Conservation (phyloP, 2,113 vertebrate species). For the Heterochromis multidens region DNA sequence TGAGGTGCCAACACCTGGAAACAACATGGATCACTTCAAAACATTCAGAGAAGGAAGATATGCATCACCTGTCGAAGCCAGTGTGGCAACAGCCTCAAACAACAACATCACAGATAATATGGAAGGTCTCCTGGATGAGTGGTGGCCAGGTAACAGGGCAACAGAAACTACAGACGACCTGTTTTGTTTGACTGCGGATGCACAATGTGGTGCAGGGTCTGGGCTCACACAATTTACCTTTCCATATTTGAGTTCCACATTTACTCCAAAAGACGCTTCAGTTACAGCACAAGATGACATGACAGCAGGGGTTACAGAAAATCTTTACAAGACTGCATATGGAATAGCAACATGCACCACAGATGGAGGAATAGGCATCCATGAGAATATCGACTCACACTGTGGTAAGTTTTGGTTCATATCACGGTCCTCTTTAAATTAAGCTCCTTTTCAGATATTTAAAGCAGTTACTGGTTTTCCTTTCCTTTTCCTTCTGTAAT, state of each 20-base stretch:
- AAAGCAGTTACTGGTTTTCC: not conserved
- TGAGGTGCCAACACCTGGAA: accelerated
- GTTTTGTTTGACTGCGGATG: not conserved
- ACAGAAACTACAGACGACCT: not conserved
- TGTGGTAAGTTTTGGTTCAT: conserved; percentile 23
- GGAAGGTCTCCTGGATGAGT: not conserved
- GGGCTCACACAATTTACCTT: not conserved
- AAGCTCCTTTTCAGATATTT: not conserved
- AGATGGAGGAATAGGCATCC: not conserved
- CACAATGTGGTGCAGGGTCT: not conserved
- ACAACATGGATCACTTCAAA: not conserved
- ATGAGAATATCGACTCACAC: not conserved
- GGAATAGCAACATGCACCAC: not conserved
- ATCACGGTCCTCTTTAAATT: not conserved
- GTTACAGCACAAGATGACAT: not conserved
- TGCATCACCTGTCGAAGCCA: not conserved
- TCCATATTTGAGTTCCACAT: not conserved
- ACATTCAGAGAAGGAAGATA: accelerated
- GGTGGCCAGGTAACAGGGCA: not conserved
- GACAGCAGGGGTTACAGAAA: not conserved
- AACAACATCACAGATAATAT: not conserved
- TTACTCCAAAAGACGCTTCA: not conserved
- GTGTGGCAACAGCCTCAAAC: not conserved
- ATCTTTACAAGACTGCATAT: not conserved
- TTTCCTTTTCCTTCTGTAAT: not conserved